Percentiles rank a stretch among this genome's conserved stretches.
Conservation (phyloP, 2,888 invertebrate genomes). For the Lasioglossum malachurum region DNA sequence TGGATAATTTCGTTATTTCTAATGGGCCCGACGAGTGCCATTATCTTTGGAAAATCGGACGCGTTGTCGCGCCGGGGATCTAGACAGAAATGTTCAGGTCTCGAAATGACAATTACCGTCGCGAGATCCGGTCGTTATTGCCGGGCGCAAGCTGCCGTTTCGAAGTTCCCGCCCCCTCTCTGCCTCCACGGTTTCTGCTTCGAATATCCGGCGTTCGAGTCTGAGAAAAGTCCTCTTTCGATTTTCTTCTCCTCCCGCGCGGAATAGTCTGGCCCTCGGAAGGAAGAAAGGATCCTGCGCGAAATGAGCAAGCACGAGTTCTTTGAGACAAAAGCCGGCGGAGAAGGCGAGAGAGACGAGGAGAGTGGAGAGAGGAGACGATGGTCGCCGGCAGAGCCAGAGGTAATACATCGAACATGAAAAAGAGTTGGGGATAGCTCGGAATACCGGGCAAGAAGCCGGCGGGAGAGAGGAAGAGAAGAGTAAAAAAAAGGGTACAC, state of each 20-base stretch:
- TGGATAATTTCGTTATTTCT: conserved; percentile 37
- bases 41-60: background rate
- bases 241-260: conserved; percentile 36
- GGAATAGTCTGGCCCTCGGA: conserved; percentile 61
- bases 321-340: conserved; percentile 82
- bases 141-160: background rate
- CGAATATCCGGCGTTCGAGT: conserved; percentile 19
- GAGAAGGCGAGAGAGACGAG: conserved; percentile 57
- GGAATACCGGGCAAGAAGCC: conserved; percentile 51
- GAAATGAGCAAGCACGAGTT: conserved; percentile 82
- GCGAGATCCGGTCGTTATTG: background rate
- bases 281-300: conserved; percentile 74
- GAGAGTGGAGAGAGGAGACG: conserved; percentile 28
- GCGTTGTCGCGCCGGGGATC: background rate
- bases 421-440: conserved; percentile 39
- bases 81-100: too few relatives aligned
- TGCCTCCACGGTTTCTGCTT: background rate
- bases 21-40: background rate
- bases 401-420: conserved; percentile 59
- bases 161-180: background rate
- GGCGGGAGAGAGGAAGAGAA: conserved; percentile 6
- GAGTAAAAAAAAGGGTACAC: conserved; percentile 54
- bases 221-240: conserved; percentile 46
- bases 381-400: conserved; percentile 48
- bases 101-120: background rate